Evolutionary conservation across 2,797 vertebrate species (phyloP).

Genomic region (Scolopax rusticola): DNA sequence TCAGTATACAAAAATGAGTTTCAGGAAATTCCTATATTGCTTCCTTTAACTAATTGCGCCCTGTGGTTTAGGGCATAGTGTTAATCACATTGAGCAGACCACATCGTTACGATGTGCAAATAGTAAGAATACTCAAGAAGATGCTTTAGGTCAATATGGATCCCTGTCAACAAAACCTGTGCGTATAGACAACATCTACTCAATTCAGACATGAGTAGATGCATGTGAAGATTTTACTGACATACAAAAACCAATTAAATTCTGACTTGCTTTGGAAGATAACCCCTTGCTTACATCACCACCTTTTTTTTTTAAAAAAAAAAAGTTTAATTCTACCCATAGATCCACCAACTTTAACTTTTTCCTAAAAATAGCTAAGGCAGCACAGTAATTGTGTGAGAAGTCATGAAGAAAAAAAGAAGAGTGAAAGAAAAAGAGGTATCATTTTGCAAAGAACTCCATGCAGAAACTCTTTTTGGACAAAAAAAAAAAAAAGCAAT

Average conservation of each 20-base stretch:
- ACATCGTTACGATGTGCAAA: accelerated
- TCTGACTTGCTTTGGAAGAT: not conserved
- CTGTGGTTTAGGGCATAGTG: not conserved
- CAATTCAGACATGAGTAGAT: not conserved
- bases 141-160: not conserved
- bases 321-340: not conserved
- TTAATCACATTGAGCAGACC: not conserved
- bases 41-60: not conserved
- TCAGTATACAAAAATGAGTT: not conserved
- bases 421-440: not conserved
- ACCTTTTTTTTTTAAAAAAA: not conserved
- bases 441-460: not conserved
- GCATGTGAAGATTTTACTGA: not conserved
- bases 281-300: not conserved
- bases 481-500: not conserved
- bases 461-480: not conserved
- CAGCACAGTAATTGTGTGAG: not conserved
- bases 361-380: slow-evolving; percentile 1
- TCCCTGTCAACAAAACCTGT: not conserved
- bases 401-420: not conserved
- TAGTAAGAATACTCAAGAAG: not conserved
- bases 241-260: not conserved
- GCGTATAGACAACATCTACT: not conserved
- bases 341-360: not conserved
- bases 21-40: not conserved